Percentiles rank a stretch among this genome's conserved stretches.
phyloP scores from a whole-genome alignment of 2,113 vertebrate species.

The Peromyscus leucopus region DNA sequence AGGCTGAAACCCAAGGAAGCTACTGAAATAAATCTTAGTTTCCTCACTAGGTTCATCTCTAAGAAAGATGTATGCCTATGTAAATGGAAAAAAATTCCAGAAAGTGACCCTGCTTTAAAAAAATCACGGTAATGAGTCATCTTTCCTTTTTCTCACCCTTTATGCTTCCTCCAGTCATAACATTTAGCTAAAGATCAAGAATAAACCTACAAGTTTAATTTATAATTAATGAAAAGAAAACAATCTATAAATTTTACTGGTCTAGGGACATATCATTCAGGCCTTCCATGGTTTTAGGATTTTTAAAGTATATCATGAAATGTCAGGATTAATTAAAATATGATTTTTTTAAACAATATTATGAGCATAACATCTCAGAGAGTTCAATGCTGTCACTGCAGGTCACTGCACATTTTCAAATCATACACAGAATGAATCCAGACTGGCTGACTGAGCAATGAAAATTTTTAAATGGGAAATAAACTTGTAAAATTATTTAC shows the following conservation, averaged over 20 bases:
- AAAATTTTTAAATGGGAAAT: not conserved
- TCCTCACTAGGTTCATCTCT: not conserved
- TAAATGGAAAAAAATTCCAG: not conserved
- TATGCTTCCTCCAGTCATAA: not conserved
- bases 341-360: not conserved
- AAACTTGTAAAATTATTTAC: not conserved
- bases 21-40: not conserved
- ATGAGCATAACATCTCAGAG: not conserved
- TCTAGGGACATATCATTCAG: not conserved
- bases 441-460: not conserved
- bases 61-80: not conserved
- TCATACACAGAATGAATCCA: not conserved
- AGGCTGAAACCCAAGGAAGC: not conserved
- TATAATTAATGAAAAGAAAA: slow-evolving; percentile 58
- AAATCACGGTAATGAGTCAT: not conserved
- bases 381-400: not conserved
- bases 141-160: not conserved
- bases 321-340: slow-evolving; percentile 11
- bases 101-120: not conserved
- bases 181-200: not conserved
- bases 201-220: not conserved
- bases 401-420: not conserved
- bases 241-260: not conserved
- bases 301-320: slow-evolving; percentile 36
- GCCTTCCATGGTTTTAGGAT: not conserved